These are phyloP conservation scores for Hiodon alosoides DNA, from an alignment of 2,113 vertebrate species.

Conservation along the genomic window DNA sequence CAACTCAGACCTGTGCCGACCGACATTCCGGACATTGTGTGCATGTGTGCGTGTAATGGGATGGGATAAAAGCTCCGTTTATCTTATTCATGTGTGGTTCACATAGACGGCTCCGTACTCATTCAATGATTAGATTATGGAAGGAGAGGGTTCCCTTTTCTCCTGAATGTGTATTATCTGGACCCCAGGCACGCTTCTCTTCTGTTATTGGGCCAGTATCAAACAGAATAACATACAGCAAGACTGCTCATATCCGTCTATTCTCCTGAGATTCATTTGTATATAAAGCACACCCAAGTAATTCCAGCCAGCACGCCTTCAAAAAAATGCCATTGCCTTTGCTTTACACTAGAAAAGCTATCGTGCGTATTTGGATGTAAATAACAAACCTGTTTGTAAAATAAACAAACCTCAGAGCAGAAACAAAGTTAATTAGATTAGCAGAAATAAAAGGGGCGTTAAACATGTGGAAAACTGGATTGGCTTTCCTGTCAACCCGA, in stretches of 20 bases:
- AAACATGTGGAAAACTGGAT: too few relatives aligned
- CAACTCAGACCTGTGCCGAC: not conserved
- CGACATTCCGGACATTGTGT: not conserved
- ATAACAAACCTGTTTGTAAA: too few relatives aligned
- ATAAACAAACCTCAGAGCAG: too few relatives aligned
- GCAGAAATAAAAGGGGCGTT: too few relatives aligned
- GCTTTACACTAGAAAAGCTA: not conserved
- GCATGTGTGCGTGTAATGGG: not conserved
- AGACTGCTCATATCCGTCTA: conserved; percentile 52
- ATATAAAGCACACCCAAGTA: conserved; percentile 41
- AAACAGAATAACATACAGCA: conserved; percentile 34
- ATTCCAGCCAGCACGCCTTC: conserved; percentile 38
- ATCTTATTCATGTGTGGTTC: too few relatives aligned
- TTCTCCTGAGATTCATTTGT: conserved; percentile 51
- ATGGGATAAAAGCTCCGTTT: too few relatives aligned
- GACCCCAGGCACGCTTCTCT: conserved; percentile 40
- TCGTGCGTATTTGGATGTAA: not conserved
- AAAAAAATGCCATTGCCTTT: conserved; percentile 33
- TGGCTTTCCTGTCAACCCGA: too few relatives aligned
- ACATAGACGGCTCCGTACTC: too few relatives aligned
- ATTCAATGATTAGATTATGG: too few relatives aligned
- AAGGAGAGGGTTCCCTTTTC: too few relatives aligned
- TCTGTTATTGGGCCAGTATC: conserved; percentile 49
- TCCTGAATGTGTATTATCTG: conserved; percentile 2
- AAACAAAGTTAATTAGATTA: too few relatives aligned